Base-by-base conservation (phyloP, 2,113 vertebrate genomes). In the Noctilio leporinus region DNA sequence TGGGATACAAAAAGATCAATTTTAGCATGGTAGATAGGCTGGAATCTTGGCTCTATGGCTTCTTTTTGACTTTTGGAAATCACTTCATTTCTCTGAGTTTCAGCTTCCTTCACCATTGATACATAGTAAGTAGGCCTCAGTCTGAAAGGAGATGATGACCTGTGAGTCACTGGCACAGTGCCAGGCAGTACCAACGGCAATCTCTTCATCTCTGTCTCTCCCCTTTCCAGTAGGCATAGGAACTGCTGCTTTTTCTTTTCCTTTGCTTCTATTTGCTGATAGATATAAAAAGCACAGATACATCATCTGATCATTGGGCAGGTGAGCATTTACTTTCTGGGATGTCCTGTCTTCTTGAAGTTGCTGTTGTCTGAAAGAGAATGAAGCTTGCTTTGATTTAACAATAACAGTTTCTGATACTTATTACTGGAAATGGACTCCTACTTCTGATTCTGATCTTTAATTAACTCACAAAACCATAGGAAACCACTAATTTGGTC, bases 391-490 rank as follows among this genome's bases (percentile, higher is more conserved):
- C 38, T 86, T 90, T 64, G 12, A 43, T 49, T 77, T 38, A 76
- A 93, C 53, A 47, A 11, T 17, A n/a, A 67, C 17, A 86, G 5
- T 40, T 67, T 49, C 85, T 94, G 57, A 70, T 85, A 35, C 53
- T 75, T 67, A 38, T 91, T 85, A 30, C 59, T 45, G 28, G 17
- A 70, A 88, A 89, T 53, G 19, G 75, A 49, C 62, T 81, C n/a
- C 43, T 91, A 47, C 64, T 88, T 92, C 30, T 72, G 22, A 65
- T 84, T 75, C 6, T 95, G 55, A 57, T 35, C 93, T 82, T 81
- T 33, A 67, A 4, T 93, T 57, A 89, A 78, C 69, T 93, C 49
- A 97, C 30, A 89, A 93, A 89, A 47, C n/a, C 35, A 85, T 11
- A 59, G 19, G 76, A 87, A 77, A 45, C 62, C 22, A 94, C 81